phyloP scores from a whole-genome alignment of 2,888 invertebrate genomes.

The Drosophila stalkeri region DNA sequence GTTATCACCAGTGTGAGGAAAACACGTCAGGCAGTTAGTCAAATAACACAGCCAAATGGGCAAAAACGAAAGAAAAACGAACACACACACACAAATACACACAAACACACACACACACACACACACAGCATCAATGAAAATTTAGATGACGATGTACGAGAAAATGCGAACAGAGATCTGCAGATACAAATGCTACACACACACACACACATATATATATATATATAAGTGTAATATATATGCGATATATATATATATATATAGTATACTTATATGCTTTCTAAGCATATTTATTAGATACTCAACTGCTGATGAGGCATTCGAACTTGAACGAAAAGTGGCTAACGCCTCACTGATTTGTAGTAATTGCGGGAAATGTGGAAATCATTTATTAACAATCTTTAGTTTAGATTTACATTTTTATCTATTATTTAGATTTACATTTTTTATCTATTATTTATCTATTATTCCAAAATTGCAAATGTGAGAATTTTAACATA shows the following conservation, averaged over 20 bases:
- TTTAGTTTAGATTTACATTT: background rate
- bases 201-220: slow-evolving; percentile 2
- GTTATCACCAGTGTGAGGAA: slow-evolving; percentile 80
- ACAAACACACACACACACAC: slow-evolving; percentile 17
- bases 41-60: slow-evolving; percentile 72
- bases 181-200: slow-evolving; percentile 21
- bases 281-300: slow-evolving; percentile 11
- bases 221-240: slow-evolving; percentile 2
- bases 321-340: background rate
- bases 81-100: slow-evolving; percentile 16
- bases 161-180: slow-evolving; percentile 37
- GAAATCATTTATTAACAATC: background rate
- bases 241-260: background rate
- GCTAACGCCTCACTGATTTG: background rate
- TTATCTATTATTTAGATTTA: too few relatives aligned
- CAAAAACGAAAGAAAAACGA: slow-evolving; percentile 42
- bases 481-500: too few relatives aligned
- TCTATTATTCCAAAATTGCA: too few relatives aligned
- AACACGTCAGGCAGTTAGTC: slow-evolving; percentile 83
- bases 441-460: too few relatives aligned
- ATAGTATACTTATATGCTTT: background rate
- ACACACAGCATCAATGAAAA: slow-evolving; percentile 62
- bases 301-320: slow-evolving; percentile 12
- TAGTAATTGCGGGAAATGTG: background rate
- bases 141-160: slow-evolving; percentile 58